phyloP scores from a whole-genome alignment of 2,797 vertebrate genomes.

The Myripristis murdjan region DNA sequence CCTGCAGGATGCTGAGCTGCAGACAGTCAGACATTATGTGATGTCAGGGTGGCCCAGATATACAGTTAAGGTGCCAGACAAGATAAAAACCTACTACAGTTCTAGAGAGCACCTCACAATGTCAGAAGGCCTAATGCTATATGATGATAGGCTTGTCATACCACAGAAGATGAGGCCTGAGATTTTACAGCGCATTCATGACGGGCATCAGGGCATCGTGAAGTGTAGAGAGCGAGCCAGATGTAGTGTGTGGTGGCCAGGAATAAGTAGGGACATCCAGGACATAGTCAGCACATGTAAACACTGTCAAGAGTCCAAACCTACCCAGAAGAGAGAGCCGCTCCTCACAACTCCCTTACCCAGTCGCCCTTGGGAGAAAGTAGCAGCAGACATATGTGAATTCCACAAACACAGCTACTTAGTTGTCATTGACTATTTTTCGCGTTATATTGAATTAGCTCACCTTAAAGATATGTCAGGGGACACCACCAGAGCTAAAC shows the following conservation, averaged over 20 bases:
- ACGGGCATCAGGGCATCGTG: conserved; percentile 27
- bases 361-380: conserved; percentile 4
- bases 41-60: too few species aligned
- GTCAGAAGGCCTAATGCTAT: conserved; percentile 13
- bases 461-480: conserved; percentile 5
- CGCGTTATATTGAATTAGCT: conserved; percentile 22
- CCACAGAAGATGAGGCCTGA: conserved; percentile 20
- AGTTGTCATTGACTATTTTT: conserved; percentile 34
- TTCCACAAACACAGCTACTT: conserved; percentile 15
- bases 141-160: conserved; percentile 4
- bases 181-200: conserved; percentile 10
- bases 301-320: conserved; percentile 15
- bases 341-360: conserved; percentile 27
- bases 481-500: background rate
- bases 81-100: too few species aligned
- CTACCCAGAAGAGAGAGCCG: conserved; percentile 26
- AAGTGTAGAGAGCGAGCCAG: conserved; percentile 23
- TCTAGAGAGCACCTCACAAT: too few species aligned
- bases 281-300: conserved; percentile 18
- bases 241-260: conserved; percentile 28
- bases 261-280: background rate
- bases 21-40: too few species aligned
- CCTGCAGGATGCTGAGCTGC: too few species aligned
- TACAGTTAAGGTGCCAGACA: background rate
- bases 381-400: conserved; percentile 27